Evolutionary conservation across 2,113 vertebrate genomes (phyloP).

Genomic region (Serilophus lunatus): DNA sequence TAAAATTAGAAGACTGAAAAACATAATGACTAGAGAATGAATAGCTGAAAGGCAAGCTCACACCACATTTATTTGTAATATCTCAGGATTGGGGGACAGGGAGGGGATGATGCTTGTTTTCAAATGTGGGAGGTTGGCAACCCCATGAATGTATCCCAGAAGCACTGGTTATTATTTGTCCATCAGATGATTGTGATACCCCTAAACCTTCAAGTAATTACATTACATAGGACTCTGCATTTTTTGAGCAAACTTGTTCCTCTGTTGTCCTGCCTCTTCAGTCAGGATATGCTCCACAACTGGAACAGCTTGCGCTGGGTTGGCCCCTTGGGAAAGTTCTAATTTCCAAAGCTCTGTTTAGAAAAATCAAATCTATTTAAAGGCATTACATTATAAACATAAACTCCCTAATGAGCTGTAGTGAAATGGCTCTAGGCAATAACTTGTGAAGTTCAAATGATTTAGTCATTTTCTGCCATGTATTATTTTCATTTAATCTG

Average conservation of each 20-base stretch:
- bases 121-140: neutral
- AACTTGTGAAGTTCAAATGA: slow-evolving; percentile 73
- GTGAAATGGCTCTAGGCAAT: slow-evolving; percentile 74
- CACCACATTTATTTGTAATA: neutral
- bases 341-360: slow-evolving; percentile 76
- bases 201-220: slow-evolving; percentile 36
- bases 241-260: slow-evolving; percentile 11
- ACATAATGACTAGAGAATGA: neutral
- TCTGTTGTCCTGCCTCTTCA: slow-evolving; percentile 40
- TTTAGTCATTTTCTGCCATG: slow-evolving; percentile 68
- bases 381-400: slow-evolving; percentile 78
- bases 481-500: slow-evolving; percentile 73
- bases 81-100: neutral
- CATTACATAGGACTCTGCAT: neutral
- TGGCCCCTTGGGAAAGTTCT: slow-evolving; percentile 73
- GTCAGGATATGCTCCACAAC: slow-evolving; percentile 61
- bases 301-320: slow-evolving; percentile 63
- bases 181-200: neutral
- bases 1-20: neutral
- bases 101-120: neutral
- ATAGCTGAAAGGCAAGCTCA: neutral
- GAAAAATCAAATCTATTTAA: slow-evolving; percentile 77
- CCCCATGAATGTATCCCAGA: neutral
- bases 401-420: slow-evolving; percentile 78
- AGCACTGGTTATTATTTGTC: neutral